These are phyloP conservation scores for Geodia barretti DNA, from an alignment of 37 sponge, comb jelly and placozoan genomes.

Conservation along the genomic window DNA sequence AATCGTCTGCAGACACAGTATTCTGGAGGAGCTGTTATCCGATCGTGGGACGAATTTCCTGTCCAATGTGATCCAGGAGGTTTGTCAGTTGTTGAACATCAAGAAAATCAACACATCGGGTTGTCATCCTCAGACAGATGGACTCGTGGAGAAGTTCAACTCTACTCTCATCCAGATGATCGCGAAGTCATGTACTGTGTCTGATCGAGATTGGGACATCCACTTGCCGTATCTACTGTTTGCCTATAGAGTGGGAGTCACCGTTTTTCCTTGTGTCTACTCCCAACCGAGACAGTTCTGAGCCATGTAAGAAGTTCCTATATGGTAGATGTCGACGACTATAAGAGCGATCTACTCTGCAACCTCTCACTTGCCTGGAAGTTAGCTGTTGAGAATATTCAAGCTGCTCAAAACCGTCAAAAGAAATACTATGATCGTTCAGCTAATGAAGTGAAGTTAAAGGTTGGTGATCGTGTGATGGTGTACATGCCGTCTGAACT, in stretches of 20 bases:
- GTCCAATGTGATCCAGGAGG: slow-evolving; percentile 10
- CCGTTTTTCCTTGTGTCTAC: slow-evolving; percentile 50
- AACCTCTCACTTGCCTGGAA: slow-evolving; percentile 23
- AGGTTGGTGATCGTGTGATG: slow-evolving; percentile 37
- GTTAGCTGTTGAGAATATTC: slow-evolving; percentile 27
- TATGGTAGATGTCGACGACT: slow-evolving; percentile 43
- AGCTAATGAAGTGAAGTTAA: slow-evolving; percentile 3
- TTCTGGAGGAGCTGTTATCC: slow-evolving; percentile 43
- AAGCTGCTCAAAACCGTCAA: slow-evolving; percentile 13
- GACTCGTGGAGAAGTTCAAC: slow-evolving; percentile 58
- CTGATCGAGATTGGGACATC: slow-evolving; percentile 41
- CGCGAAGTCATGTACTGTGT: slow-evolving; percentile 22
- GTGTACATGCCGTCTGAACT: slow-evolving; percentile 32
- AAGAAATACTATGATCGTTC: slow-evolving; percentile 11
- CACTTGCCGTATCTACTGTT: slow-evolving; percentile 51
- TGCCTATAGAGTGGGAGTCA: slow-evolving; percentile 54
- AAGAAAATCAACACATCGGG: slow-evolving; percentile 65
- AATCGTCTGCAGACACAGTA: slow-evolving; percentile 37
- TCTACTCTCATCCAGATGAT: slow-evolving; percentile 36
- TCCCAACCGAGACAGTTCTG: slow-evolving; percentile 40
- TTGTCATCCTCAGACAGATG: slow-evolving; percentile 62
- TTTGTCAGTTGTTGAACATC: slow-evolving; percentile 24
- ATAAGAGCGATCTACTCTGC: slow-evolving; percentile 10
- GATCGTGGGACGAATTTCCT: slow-evolving; percentile 52
- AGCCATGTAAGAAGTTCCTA: slow-evolving; percentile 7